Evolutionary conservation across 2,113 vertebrate genomes (phyloP).

Genomic region (Alethe diademata): DNA sequence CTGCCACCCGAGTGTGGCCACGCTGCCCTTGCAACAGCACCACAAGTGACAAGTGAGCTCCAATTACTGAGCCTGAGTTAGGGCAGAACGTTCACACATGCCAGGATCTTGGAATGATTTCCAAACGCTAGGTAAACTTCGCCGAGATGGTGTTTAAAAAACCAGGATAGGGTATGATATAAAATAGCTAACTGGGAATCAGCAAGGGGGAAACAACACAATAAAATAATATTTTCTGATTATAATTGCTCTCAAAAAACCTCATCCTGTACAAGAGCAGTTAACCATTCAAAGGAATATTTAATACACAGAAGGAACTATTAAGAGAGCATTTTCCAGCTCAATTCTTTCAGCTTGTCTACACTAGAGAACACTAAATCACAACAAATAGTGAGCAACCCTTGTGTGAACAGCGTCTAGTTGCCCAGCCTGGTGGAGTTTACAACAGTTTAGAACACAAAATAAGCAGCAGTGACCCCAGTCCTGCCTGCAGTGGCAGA

Average conservation of each 20-base stretch:
- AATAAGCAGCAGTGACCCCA: background rate
- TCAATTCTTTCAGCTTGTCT: slow-evolving; percentile 17
- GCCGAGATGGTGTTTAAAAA: background rate
- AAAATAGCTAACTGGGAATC: background rate
- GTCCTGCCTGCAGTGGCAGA: background rate
- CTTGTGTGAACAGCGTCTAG: background rate
- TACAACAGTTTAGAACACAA: background rate
- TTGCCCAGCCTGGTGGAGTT: background rate
- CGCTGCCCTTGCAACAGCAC: background rate
- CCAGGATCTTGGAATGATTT: background rate
- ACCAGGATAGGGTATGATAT: background rate
- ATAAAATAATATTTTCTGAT: background rate
- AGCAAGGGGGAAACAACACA: background rate
- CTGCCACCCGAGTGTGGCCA: background rate
- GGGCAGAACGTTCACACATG: background rate
- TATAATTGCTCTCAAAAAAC: slow-evolving; percentile 5
- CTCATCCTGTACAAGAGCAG: background rate
- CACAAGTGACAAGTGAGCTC: background rate
- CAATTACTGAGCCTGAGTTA: background rate
- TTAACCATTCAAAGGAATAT: slow-evolving; percentile 20
- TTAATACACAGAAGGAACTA: slow-evolving; percentile 37
- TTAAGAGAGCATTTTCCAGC: slow-evolving; percentile 40
- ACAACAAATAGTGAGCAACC: background rate
- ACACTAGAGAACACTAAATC: slow-evolving; percentile 32
- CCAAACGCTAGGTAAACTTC: background rate